A percentile compares a stretch with the other conserved stretches of the same genome.
phyloP scores from a whole-genome alignment of 2,888 invertebrate genomes.

The Oligia fasciuncula region DNA sequence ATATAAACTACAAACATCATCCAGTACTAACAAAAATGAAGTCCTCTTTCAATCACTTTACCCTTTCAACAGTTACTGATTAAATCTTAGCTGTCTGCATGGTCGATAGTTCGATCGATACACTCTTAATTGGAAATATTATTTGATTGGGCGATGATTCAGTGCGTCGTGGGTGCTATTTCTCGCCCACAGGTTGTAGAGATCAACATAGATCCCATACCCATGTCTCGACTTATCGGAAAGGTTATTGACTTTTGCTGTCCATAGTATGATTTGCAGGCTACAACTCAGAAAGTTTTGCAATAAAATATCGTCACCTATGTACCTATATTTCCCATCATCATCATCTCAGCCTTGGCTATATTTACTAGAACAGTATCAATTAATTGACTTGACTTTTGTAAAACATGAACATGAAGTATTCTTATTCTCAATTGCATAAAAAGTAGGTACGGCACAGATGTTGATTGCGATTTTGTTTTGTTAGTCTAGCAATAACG shows the following conservation, averaged over 20 bases:
- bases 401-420: constrained; percentile 4
- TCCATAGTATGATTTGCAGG: constrained; percentile 1
- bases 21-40: not conserved
- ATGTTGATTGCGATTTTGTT: constrained; percentile 69
- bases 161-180: constrained; percentile 62
- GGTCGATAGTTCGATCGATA: constrained; percentile 18
- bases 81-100: not conserved
- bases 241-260: constrained; percentile 46
- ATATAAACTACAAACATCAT: not conserved
- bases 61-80: not conserved
- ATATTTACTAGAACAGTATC: constrained; percentile 7
- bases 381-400: not conserved
- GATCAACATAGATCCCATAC: constrained; percentile 30
- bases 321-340: not conserved
- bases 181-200: constrained; percentile 54
- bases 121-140: constrained; percentile 25
- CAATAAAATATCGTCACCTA: not conserved
- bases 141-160: constrained; percentile 57
- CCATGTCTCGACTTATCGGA: constrained; percentile 14
- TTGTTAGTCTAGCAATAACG: constrained; percentile 69
- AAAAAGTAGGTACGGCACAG: constrained; percentile 47
- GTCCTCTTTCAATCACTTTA: not conserved
- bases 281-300: not conserved
- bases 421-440: constrained; percentile 42
- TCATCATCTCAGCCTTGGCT: not conserved